Evolutionary conservation across 1,140 invertebrate species (phyloP).

Genomic region (Aphelinus atriplicis): DNA sequence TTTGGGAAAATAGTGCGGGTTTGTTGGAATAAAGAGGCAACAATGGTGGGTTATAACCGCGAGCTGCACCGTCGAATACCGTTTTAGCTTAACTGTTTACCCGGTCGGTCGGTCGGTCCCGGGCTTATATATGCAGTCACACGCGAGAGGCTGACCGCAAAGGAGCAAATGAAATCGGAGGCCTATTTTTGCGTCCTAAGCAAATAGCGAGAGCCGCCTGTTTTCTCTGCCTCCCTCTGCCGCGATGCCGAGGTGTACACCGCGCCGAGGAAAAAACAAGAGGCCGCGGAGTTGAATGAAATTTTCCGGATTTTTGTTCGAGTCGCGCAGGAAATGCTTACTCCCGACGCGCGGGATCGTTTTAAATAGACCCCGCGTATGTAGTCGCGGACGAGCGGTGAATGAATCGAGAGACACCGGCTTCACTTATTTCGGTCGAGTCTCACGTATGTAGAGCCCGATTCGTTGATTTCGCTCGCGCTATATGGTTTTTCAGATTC

Average conservation of each 20-base stretch:
- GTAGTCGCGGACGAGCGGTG: too few relatives aligned
- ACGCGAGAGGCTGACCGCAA: slow-evolving; percentile 36
- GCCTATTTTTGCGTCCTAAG: slow-evolving; percentile 56
- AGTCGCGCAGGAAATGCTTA: too few relatives aligned
- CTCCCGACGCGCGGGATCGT: too few relatives aligned
- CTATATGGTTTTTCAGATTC: too few relatives aligned
- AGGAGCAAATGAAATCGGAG: slow-evolving; percentile 53
- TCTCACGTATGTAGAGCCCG: too few relatives aligned
- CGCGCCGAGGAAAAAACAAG: not conserved
- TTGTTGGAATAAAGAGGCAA: slow-evolving; percentile 10
- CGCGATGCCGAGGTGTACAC: too few relatives aligned
- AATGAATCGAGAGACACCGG: too few relatives aligned
- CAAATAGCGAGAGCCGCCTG: slow-evolving; percentile 47
- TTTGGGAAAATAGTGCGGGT: not conserved
- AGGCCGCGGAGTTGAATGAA: not conserved
- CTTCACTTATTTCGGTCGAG: too few relatives aligned
- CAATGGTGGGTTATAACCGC: not conserved
- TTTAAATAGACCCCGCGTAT: too few relatives aligned
- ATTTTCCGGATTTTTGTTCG: slow-evolving; percentile 11
- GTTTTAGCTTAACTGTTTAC: slow-evolving; percentile 29
- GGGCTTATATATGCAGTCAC: not conserved
- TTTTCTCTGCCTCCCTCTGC: not conserved
- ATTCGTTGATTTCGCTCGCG: too few relatives aligned
- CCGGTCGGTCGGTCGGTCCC: not conserved
- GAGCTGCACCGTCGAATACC: not conserved